Percentiles rank a stretch among this genome's conserved stretches.
Evolutionary conservation across 2,888 invertebrate species (phyloP).

Genomic region (Spilarctia lutea): DNA sequence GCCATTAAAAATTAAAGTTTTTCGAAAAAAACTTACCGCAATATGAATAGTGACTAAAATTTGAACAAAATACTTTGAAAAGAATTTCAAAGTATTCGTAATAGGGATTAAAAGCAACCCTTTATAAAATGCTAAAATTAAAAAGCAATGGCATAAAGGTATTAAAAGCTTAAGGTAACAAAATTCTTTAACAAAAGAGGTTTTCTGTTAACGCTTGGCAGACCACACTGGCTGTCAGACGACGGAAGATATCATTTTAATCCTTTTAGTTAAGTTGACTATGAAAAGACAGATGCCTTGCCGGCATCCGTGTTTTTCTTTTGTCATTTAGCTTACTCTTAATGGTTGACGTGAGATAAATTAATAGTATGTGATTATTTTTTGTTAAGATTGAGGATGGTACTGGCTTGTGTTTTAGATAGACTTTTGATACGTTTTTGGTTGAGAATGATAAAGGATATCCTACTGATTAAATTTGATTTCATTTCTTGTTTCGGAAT

Average conservation of each 20-base stretch:
- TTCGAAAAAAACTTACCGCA: slow-evolving; percentile 64
- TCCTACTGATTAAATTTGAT: background rate
- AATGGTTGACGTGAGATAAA: slow-evolving; percentile 66
- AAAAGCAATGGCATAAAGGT: slow-evolving; percentile 84
- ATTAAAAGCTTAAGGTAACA: slow-evolving; percentile 85
- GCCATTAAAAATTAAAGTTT: slow-evolving; percentile 55
- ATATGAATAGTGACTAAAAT: slow-evolving; percentile 66
- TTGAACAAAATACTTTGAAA: slow-evolving; percentile 68
- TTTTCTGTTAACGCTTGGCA: slow-evolving; percentile 80
- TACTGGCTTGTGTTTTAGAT: slow-evolving; percentile 22
- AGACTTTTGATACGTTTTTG: slow-evolving; percentile 5
- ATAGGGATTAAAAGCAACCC: slow-evolving; percentile 82
- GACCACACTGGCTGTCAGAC: slow-evolving; percentile 85
- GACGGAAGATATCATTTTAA: slow-evolving; percentile 86
- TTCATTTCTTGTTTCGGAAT: background rate
- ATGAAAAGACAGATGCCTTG: slow-evolving; percentile 84
- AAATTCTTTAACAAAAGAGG: slow-evolving; percentile 80
- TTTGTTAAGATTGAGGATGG: slow-evolving; percentile 38
- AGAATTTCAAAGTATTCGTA: slow-evolving; percentile 74
- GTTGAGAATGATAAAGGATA: background rate
- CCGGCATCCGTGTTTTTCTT: slow-evolving; percentile 78
- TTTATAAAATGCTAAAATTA: slow-evolving; percentile 81
- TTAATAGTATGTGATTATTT: slow-evolving; percentile 62
- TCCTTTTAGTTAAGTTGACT: slow-evolving; percentile 87
- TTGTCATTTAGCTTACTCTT: slow-evolving; percentile 71